phyloP scores from a whole-genome alignment of 2,888 invertebrate genomes.

The Tachina lurida region DNA sequence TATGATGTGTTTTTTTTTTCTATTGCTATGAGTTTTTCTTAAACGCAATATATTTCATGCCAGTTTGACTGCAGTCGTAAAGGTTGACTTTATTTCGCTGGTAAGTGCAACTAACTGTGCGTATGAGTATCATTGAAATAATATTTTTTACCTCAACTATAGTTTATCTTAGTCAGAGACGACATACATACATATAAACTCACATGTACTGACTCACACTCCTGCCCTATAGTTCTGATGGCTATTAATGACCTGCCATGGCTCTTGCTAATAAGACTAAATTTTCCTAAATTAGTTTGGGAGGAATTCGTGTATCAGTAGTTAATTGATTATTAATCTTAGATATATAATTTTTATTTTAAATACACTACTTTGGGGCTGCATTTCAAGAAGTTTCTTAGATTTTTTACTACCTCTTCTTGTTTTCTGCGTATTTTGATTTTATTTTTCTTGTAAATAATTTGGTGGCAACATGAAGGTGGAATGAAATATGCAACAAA shows the following conservation, averaged over 20 bases:
- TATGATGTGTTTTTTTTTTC: slow-evolving; percentile 18
- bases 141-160: slow-evolving; percentile 49
- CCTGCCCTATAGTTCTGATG: not conserved
- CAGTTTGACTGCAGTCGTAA: slow-evolving; percentile 68
- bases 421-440: slow-evolving; percentile 18
- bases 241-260: not conserved
- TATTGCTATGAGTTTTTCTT: not conserved
- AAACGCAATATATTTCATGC: slow-evolving; percentile 60
- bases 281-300: too few relatives aligned
- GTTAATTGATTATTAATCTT: too few relatives aligned
- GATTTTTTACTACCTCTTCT: not conserved
- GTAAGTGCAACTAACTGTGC: slow-evolving; percentile 65
- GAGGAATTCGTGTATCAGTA: too few relatives aligned
- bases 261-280: too few relatives aligned
- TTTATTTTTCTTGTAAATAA: slow-evolving; percentile 21
- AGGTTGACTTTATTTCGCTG: slow-evolving; percentile 69
- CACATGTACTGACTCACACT: not conserved
- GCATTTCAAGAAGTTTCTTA: not conserved
- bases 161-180: slow-evolving; percentile 1
- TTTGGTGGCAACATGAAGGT: slow-evolving; percentile 19
- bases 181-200: not conserved
- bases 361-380: not conserved
- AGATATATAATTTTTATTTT: too few relatives aligned
- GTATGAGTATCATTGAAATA: slow-evolving; percentile 59
- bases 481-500: slow-evolving; percentile 56